phyloP scores from a whole-genome alignment of 1,140 invertebrate species.

The Pogonognathellus flavescens region DNA sequence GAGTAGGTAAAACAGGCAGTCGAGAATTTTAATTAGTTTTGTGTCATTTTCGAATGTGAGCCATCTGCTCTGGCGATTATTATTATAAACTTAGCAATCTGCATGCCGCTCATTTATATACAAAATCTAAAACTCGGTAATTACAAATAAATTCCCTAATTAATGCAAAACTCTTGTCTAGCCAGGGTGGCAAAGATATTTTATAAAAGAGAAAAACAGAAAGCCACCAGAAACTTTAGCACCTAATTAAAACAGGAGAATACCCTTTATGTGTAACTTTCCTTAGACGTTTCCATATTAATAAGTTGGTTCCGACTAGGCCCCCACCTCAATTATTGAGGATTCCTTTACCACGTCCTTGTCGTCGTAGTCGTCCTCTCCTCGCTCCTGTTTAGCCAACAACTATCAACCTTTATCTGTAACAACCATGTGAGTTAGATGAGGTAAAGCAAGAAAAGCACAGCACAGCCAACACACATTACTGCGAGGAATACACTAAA shows the following conservation, averaged over 20 bases:
- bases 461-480: too few species aligned
- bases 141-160: slow-evolving; percentile 66
- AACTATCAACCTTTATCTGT: slow-evolving; percentile 27
- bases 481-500: too few species aligned
- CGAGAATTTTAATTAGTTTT: slow-evolving; percentile 67
- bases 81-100: slow-evolving; percentile 66
- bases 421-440: background rate
- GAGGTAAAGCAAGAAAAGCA: too few species aligned
- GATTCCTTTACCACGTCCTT: slow-evolving; percentile 50
- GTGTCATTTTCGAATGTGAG: slow-evolving; percentile 65
- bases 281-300: slow-evolving; percentile 65
- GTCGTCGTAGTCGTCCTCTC: too few species aligned
- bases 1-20: slow-evolving; percentile 38
- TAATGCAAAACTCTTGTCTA: slow-evolving; percentile 66
- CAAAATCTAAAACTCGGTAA: slow-evolving; percentile 66
- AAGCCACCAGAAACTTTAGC: slow-evolving; percentile 66
- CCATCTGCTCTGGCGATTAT: slow-evolving; percentile 64
- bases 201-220: slow-evolving; percentile 64
- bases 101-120: slow-evolving; percentile 60
- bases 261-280: slow-evolving; percentile 63
- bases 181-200: slow-evolving; percentile 53
- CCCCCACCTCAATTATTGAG: slow-evolving; percentile 62
- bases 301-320: slow-evolving; percentile 59
- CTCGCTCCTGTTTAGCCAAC: slow-evolving; percentile 17
- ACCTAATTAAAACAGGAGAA: slow-evolving; percentile 67